Conservation (phyloP, 2,888 invertebrate species). For the Caenorhabditis macrosperma region DNA sequence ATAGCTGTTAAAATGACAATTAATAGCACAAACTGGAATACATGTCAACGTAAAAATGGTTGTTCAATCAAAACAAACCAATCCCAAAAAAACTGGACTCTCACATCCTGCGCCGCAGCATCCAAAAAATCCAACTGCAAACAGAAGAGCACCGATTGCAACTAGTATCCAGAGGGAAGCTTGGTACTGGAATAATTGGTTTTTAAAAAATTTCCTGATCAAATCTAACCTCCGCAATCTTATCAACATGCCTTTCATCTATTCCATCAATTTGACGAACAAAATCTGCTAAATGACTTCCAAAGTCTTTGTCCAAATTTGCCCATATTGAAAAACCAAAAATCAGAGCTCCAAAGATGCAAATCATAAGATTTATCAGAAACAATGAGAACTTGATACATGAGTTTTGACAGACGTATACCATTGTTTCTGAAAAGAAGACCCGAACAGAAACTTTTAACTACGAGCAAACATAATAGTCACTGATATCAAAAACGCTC, state of each 20-base stretch:
- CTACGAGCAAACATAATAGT: constrained; percentile 6
- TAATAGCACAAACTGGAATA: constrained; percentile 76
- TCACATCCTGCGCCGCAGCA: constrained; percentile 79
- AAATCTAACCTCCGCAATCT: constrained; percentile 69
- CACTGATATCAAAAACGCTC: neutral
- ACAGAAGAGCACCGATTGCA: constrained; percentile 76
- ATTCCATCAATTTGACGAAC: constrained; percentile 60
- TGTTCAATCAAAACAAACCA: constrained; percentile 58
- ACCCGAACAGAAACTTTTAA: neutral
- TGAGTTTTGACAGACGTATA: constrained; percentile 75
- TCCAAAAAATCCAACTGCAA: constrained; percentile 78
- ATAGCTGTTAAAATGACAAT: constrained; percentile 73
- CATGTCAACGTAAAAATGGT: too few species aligned
- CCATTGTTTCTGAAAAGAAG: constrained; percentile 67
- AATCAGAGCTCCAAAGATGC: constrained; percentile 76
- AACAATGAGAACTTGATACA: constrained; percentile 77
- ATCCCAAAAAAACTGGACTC: constrained; percentile 71
- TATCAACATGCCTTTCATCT: constrained; percentile 62
- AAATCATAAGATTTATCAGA: constrained; percentile 74
- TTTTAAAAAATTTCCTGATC: neutral
- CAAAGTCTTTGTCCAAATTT: constrained; percentile 77
- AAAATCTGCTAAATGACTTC: constrained; percentile 62
- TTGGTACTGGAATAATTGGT: constrained; percentile 73
- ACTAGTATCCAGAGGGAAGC: constrained; percentile 78
- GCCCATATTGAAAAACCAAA: constrained; percentile 79